A percentile compares a stretch with the other conserved stretches of the same genome.
Evolutionary conservation across 53 echinoderm and acorn worm genomes (phyloP).

Genomic region (Holothuria scabra): DNA sequence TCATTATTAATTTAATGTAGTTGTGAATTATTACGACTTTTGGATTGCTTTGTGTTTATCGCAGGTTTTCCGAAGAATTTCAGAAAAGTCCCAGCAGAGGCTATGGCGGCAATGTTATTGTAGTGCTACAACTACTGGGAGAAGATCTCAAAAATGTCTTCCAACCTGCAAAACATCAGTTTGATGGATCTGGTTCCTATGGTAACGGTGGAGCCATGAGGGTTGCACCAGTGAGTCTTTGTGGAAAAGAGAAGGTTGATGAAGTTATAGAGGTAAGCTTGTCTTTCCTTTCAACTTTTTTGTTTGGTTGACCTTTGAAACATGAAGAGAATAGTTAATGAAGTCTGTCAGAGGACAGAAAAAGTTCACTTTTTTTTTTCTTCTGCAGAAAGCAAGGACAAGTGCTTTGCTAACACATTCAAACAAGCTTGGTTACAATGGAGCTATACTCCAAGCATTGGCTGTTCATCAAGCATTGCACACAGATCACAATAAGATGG

Average conservation of each 20-base stretch:
- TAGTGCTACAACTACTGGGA: constrained; percentile 59
- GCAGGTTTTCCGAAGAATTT: constrained; percentile 84
- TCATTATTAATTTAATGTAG: not conserved
- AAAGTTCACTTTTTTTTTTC: not conserved
- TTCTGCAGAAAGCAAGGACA: constrained; percentile 65
- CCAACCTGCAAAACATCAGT: constrained; percentile 75
- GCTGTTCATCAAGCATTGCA: constrained; percentile 87
- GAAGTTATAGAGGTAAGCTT: constrained; percentile 73
- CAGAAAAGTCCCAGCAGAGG: constrained; percentile 66
- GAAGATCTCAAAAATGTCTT: constrained; percentile 66
- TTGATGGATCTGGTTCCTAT: constrained; percentile 91
- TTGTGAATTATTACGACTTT: not conserved
- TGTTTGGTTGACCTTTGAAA: too few relatives aligned
- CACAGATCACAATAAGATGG: constrained; percentile 8
- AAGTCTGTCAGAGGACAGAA: too few relatives aligned
- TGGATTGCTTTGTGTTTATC: not conserved
- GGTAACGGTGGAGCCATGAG: constrained; percentile 99
- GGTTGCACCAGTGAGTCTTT: constrained; percentile 82
- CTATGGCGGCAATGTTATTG: constrained; percentile 76
- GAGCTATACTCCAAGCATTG: constrained; percentile 78
- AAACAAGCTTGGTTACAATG: constrained; percentile 81
- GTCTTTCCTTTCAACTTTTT: too few relatives aligned
- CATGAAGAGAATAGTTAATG: too few relatives aligned
- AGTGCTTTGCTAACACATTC: constrained; percentile 83
- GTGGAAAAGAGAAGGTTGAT: constrained; percentile 60